phyloP scores from a whole-genome alignment of 2,113 vertebrate genomes.

The Platysteira castanea region DNA sequence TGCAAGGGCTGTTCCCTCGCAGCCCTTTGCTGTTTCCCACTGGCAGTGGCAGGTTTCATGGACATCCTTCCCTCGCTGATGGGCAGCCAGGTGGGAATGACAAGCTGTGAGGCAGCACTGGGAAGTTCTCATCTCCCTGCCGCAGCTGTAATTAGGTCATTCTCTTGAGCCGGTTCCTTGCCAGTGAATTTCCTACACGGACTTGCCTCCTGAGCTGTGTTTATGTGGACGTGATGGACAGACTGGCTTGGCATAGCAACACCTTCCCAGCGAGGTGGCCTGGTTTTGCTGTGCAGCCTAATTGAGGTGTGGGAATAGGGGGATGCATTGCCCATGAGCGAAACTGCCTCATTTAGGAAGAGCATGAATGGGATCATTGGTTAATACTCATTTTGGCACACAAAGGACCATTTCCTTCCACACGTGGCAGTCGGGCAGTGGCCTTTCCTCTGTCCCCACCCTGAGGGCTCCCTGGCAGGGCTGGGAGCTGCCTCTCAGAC shows the following conservation, averaged over 20 bases:
- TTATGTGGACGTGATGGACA: background rate
- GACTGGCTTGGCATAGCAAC: background rate
- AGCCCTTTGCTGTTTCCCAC: background rate
- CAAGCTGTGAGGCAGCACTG: background rate
- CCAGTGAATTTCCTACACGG: background rate
- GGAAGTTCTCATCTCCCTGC: background rate
- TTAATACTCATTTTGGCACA: background rate
- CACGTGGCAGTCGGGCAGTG: fast-evolving
- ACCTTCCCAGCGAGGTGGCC: background rate
- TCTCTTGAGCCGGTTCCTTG: background rate
- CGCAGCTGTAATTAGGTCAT: background rate
- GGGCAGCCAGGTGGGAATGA: background rate
- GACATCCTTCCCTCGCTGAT: background rate
- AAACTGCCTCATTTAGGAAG: background rate
- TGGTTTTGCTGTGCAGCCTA: background rate
- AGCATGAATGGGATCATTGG: background rate
- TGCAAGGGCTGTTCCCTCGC: background rate
- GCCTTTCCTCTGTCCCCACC: background rate
- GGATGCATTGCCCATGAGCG: fast-evolving
- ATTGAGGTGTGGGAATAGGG: background rate
- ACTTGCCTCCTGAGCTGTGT: background rate
- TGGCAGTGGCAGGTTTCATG: background rate
- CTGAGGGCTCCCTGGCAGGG: background rate
- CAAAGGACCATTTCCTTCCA: background rate
- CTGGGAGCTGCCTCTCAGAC: background rate